Evolutionary conservation across 2,113 vertebrate genomes (phyloP).

Genomic region (Todiramphus chloris): DNA sequence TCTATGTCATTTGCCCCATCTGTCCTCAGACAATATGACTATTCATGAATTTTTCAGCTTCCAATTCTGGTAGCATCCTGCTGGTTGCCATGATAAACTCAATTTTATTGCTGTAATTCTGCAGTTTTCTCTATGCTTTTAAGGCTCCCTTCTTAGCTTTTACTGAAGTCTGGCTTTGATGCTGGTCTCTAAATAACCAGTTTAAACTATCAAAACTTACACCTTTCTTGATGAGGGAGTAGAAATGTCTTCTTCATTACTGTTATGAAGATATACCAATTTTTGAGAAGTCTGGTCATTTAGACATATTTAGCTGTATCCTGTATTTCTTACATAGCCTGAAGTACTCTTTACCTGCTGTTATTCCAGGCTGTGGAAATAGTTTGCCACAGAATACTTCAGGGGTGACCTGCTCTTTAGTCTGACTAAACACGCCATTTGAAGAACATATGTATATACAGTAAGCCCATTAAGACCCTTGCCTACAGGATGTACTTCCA

Average conservation of each 20-base stretch:
- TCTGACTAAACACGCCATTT: rapidly evolving
- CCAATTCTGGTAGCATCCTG: background rate
- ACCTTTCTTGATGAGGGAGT: background rate
- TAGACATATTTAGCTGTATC: background rate
- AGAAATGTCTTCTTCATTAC: background rate
- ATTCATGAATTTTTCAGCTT: background rate
- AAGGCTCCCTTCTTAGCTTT: background rate
- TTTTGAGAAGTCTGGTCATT: background rate
- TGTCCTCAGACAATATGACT: background rate
- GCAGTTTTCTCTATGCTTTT: background rate
- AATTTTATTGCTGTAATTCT: background rate
- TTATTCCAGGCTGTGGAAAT: background rate
- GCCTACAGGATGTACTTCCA: background rate
- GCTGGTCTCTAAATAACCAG: background rate
- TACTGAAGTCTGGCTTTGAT: background rate
- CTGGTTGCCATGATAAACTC: background rate
- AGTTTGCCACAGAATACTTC: background rate
- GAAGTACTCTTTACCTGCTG: background rate
- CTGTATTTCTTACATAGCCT: background rate
- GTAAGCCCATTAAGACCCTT: background rate
- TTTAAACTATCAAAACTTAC: background rate
- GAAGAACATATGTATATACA: background rate
- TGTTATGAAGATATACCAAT: background rate
- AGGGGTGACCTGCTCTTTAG: background rate
- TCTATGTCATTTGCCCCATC: background rate